Percentiles rank a stretch among this genome's conserved stretches.
Evolutionary conservation across 2,797 vertebrate genomes (phyloP).

Genomic region (Typhlichthys eigenmanni): DNA sequence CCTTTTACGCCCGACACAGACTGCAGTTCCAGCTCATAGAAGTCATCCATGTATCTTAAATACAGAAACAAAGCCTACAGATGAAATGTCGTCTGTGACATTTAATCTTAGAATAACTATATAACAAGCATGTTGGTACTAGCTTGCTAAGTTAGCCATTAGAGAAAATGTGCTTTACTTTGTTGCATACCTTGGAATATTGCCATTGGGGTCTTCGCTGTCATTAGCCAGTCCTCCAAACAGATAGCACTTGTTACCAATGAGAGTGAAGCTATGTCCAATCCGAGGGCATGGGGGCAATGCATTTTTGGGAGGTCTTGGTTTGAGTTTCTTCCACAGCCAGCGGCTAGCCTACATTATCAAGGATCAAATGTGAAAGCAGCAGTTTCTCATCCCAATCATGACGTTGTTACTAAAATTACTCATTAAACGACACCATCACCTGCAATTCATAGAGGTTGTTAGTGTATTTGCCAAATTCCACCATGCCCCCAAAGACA

Average conservation of each 20-base stretch:
- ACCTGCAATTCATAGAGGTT: conserved; percentile 96
- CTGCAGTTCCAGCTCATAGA: conserved; percentile 94
- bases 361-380: not conserved
- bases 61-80: not conserved
- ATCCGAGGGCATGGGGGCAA: conserved; percentile 89
- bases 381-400: not conserved
- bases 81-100: too few species aligned
- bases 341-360: conserved; percentile 90
- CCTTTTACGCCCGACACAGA: conserved; percentile 86
- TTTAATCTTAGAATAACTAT: too few species aligned
- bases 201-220: conserved; percentile 95
- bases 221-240: conserved; percentile 97
- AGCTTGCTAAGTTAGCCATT: not conserved
- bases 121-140: too few species aligned
- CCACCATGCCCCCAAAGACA: conserved; percentile 97
- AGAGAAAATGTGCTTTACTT: not conserved
- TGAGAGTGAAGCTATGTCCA: conserved; percentile 93
- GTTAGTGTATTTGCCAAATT: conserved; percentile 96
- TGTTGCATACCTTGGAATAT: conserved; percentile 84
- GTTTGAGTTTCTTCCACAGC: conserved; percentile 97
- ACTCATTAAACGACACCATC: conserved; percentile 22
- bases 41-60: conserved; percentile 89
- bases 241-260: conserved; percentile 93
- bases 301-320: conserved; percentile 83
- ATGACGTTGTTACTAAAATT: too few species aligned